These are phyloP conservation scores for Acleris holmiana DNA, from an alignment of 2,888 invertebrate genomes.

Conservation along the genomic window DNA sequence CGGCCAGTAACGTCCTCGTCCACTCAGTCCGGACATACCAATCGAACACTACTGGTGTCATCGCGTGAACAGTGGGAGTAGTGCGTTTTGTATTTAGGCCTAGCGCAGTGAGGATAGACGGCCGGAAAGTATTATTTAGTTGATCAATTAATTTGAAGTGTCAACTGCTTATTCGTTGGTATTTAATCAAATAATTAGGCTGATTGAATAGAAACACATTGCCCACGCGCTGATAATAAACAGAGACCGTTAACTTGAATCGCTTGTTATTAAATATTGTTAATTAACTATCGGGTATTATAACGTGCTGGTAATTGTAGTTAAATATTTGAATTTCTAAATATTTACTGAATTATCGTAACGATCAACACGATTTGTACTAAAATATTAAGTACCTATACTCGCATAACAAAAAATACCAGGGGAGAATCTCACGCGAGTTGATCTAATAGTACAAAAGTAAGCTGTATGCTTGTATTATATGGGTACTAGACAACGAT, in stretches of 20 bases:
- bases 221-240: constrained; percentile 25
- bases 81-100: neutral
- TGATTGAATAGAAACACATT: constrained; percentile 26
- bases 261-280: constrained; percentile 15
- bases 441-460: too few species aligned
- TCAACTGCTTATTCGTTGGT: constrained; percentile 2
- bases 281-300: constrained; percentile 7
- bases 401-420: too few species aligned
- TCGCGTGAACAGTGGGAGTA: neutral
- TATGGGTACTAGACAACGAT: too few species aligned
- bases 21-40: constrained; percentile 22
- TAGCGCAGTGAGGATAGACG: neutral
- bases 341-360: neutral
- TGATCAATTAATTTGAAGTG: neutral
- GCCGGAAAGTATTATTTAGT: too few species aligned
- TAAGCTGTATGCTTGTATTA: too few species aligned
- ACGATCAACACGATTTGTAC: neutral
- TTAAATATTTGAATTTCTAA: constrained; percentile 6
- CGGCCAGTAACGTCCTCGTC: constrained; percentile 32
- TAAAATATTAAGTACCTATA: too few species aligned
- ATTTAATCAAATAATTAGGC: constrained; percentile 32
- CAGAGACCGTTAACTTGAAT: constrained; percentile 4
- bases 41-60: neutral
- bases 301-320: neutral
- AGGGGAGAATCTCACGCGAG: too few species aligned